Evolutionary conservation across 2,888 invertebrate species (phyloP), one percentile per base, ranked within the genome.

Genomic region (Watsonalla cultraria): DNA sequence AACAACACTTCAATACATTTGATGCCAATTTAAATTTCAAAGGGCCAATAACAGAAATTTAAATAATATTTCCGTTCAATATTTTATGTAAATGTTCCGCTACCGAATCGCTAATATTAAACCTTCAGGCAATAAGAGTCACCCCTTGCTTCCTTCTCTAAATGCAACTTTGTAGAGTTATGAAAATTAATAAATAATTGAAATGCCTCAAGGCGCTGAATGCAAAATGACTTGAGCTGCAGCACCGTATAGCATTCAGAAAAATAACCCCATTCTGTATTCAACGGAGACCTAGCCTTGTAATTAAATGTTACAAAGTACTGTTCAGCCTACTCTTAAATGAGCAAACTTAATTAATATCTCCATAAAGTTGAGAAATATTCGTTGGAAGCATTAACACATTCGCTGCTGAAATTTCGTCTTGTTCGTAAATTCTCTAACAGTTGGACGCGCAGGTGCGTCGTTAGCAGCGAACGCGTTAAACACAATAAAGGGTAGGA

Each of bases 331-430:
- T 65, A 61, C 61, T 73, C 66, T 62, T 76, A 74, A 79, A 76
- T 77, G 79, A 80, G 72, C 71, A 72, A 82, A 79, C 66, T 72
- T 80, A 80, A 82, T 80, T 80, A 82, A 80, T 80, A 76, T 75
- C 77, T 77, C 78, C 73, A 81, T 78, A 78, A 75, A 71, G 72
- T 70, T 61, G 65, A 62, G 72, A 66, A 76, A 76, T 77, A 78
- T 79, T 78, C 74, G 65, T 68, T 68, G 69, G 73, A 76, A 78
- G 76, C 81, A 78, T 80, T 74, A n/a, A n/a, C n/a, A n/a, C n/a
- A n/a, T n/a, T n/a, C n/a, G n/a, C n/a, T n/a, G n/a, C n/a, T n/a
- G n/a, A n/a, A n/a, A n/a, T n/a, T n/a, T n/a, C n/a, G n/a, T n/a
- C n/a, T n/a, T n/a, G n/a, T n/a, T n/a, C n/a, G n/a, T n/a, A n/a